Percentiles rank a stretch among this genome's conserved stretches.
These are phyloP conservation scores for Suricata suricatta DNA, from an alignment of 2,113 vertebrate species.

Conservation along the genomic window DNA sequence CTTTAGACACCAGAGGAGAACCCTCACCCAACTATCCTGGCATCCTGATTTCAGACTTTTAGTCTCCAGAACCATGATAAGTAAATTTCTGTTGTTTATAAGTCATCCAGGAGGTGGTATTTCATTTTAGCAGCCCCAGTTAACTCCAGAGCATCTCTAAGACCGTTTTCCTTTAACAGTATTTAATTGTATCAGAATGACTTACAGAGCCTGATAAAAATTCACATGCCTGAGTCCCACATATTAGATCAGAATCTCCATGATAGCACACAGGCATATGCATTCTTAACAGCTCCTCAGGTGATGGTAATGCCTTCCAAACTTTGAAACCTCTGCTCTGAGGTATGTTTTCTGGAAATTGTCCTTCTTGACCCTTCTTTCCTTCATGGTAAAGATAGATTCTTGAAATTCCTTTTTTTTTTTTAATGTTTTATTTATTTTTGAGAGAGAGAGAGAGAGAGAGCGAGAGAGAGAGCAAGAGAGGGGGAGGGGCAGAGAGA, in stretches of 20 bases:
- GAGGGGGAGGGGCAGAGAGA: too few relatives aligned
- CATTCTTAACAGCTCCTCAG: not conserved
- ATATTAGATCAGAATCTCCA: not conserved
- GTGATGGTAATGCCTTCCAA: not conserved
- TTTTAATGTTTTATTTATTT: too few relatives aligned
- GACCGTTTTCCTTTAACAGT: not conserved
- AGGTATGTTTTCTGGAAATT: not conserved
- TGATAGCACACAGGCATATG: fast-evolving
- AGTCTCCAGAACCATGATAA: not conserved
- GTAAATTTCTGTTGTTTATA: not conserved
- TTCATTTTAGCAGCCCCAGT: not conserved
- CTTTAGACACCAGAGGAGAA: not conserved
- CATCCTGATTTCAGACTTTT: not conserved
- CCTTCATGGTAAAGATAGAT: not conserved
- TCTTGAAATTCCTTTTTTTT: not conserved
- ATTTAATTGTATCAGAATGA: not conserved
- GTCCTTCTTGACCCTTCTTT: not conserved
- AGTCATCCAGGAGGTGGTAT: not conserved
- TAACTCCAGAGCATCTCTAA: not conserved
- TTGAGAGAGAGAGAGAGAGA: too few relatives aligned
- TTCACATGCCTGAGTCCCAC: not conserved
- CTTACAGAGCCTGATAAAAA: not conserved
- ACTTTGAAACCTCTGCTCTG: not conserved
- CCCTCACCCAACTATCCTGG: not conserved
- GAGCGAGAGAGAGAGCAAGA: too few relatives aligned